Percentiles rank a stretch among this genome's conserved stretches.
Conservation (phyloP, 92 coral and sea anemone species). For the Porites cylindrica region DNA sequence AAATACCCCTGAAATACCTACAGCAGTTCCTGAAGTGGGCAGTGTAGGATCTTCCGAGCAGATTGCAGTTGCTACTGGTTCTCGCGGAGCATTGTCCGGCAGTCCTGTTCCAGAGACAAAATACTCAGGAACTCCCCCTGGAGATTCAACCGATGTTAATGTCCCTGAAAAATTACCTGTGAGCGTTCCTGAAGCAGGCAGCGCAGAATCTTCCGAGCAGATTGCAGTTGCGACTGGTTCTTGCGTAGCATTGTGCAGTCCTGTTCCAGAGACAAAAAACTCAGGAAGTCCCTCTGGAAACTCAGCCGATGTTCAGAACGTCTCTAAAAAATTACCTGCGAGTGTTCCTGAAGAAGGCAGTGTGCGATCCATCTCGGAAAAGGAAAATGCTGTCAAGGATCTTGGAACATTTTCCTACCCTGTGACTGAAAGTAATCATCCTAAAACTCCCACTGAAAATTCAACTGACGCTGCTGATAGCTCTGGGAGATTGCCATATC, state of each 20-base stretch:
- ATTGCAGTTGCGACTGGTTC: background rate
- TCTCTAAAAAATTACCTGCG: background rate
- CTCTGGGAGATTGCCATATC: background rate
- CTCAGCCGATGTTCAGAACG: too few species aligned
- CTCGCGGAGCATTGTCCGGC: too few species aligned
- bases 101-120: too few species aligned
- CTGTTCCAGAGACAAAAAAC: too few species aligned
- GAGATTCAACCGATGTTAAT: too few species aligned
- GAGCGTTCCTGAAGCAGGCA: background rate
- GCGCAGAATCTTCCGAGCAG: background rate
- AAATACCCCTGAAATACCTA: background rate
- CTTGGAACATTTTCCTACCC: background rate
- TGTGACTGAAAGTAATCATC: background rate
- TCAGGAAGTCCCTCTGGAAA: too few species aligned
- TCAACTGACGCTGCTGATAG: background rate
- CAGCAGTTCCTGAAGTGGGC: background rate
- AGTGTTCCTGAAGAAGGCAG: background rate
- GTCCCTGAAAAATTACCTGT: background rate
- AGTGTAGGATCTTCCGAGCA: background rate
- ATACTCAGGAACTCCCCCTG: too few species aligned
- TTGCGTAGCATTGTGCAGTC: too few species aligned
- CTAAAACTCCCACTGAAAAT: background rate
- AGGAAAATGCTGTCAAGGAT: background rate
- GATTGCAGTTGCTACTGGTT: background rate
- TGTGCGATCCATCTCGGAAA: background rate